These are phyloP conservation scores for Caenorhabditis remanei DNA, from an alignment of 1,140 invertebrate species.

Conservation along the genomic window DNA sequence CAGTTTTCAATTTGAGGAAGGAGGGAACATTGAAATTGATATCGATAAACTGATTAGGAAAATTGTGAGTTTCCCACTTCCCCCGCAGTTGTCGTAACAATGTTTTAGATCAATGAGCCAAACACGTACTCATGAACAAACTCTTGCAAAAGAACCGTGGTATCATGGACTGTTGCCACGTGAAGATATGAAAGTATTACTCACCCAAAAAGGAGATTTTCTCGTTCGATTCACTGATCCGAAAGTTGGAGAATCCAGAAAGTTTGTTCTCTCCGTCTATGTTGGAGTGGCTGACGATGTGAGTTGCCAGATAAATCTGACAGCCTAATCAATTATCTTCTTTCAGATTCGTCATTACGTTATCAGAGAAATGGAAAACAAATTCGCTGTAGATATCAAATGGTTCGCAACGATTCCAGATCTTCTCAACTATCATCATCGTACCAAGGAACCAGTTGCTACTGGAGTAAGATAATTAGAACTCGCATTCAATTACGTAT, in stretches of 20 bases:
- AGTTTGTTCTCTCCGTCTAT: slow-evolving; percentile 60
- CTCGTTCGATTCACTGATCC: slow-evolving; percentile 63
- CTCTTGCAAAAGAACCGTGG: slow-evolving; percentile 59
- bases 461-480: not conserved
- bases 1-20: not conserved
- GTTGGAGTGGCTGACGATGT: slow-evolving; percentile 50
- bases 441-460: slow-evolving; percentile 37
- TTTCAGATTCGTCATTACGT: slow-evolving; percentile 63
- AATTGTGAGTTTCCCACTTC: slow-evolving; percentile 1
- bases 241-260: slow-evolving; percentile 45
- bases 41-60: slow-evolving; percentile 20
- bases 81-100: not conserved
- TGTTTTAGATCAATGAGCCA: slow-evolving; percentile 38
- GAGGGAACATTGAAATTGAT: slow-evolving; percentile 17
- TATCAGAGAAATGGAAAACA: slow-evolving; percentile 31
- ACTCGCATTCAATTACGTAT: not conserved
- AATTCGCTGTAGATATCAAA: slow-evolving; percentile 26
- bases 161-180: slow-evolving; percentile 65
- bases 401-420: slow-evolving; percentile 28
- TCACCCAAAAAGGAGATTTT: slow-evolving; percentile 59
- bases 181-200: slow-evolving; percentile 60
- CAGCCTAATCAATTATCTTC: not conserved
- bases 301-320: not conserved
- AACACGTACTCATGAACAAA: slow-evolving; percentile 2
- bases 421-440: slow-evolving; percentile 53